Evolutionary conservation across 2,888 invertebrate genomes (phyloP).

Genomic region (Agrotis clavis): DNA sequence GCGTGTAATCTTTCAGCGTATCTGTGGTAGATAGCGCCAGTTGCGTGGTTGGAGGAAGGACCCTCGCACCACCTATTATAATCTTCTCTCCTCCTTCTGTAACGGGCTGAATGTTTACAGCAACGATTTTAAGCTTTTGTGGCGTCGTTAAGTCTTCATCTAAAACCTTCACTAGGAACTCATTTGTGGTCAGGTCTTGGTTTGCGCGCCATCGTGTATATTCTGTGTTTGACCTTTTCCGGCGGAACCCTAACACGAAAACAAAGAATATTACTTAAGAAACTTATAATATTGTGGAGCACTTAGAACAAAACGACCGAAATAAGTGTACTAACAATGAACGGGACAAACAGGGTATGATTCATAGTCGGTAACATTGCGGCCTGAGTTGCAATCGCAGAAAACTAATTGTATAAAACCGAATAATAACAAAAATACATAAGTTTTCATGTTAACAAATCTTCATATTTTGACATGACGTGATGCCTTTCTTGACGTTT

Average conservation of each 20-base stretch:
- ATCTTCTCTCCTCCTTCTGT: constrained; percentile 78
- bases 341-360: constrained; percentile 74
- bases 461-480: constrained; percentile 80
- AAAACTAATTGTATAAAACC: constrained; percentile 78
- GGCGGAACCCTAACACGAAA: constrained; percentile 74
- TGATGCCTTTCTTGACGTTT: constrained; percentile 68
- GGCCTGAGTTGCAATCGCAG: constrained; percentile 69
- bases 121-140: constrained; percentile 74
- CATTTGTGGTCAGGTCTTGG: constrained; percentile 74
- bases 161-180: constrained; percentile 87
- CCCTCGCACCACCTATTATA: constrained; percentile 81
- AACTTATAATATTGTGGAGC: not conserved
- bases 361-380: constrained; percentile 76
- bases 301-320: constrained; percentile 2
- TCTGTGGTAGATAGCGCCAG: constrained; percentile 53
- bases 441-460: constrained; percentile 85
- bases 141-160: constrained; percentile 81
- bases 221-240: constrained; percentile 80
- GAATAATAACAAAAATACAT: constrained; percentile 83
- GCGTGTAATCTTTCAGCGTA: constrained; percentile 77
- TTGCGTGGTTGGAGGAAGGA: constrained; percentile 69
- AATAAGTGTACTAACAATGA: constrained; percentile 75
- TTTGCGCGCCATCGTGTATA: constrained; percentile 85
- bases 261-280: constrained; percentile 16
- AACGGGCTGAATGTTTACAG: constrained; percentile 80